Conservation (phyloP, 2,113 vertebrate genomes). For the Tricholaema leucomelas region DNA sequence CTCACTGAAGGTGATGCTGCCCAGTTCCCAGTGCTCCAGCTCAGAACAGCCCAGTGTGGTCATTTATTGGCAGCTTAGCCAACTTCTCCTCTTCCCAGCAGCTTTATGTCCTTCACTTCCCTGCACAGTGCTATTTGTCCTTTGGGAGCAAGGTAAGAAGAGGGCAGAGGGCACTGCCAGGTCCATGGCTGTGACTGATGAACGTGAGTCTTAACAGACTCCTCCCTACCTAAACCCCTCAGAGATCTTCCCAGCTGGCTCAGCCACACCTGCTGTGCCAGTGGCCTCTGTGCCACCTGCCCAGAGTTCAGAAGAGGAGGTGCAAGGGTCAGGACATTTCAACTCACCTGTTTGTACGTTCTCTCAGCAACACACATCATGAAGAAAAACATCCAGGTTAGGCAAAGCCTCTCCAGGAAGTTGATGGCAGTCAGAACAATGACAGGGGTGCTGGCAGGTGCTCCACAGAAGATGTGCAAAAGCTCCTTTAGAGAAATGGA, state of each 20-base stretch:
- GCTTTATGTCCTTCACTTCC: neutral
- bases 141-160: no score
- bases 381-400: slow-evolving; percentile 96
- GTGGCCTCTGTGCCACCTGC: neutral
- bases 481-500: slow-evolving; percentile 78
- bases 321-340: no score
- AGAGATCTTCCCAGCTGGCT: no score
- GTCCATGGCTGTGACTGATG: neutral
- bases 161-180: neutral
- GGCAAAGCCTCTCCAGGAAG: slow-evolving; percentile 87
- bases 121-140: no score
- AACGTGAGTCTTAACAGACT: neutral
- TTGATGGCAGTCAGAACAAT: slow-evolving; percentile 84
- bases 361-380: slow-evolving; percentile 99
- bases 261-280: neutral
- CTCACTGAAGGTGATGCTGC: neutral
- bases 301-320: neutral
- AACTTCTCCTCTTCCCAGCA: neutral
- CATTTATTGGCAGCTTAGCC: no score
- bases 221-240: neutral
- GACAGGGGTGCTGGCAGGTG: slow-evolving; percentile 60
- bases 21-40: neutral
- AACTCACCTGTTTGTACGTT: slow-evolving; percentile 93
- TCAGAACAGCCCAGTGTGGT: no score
- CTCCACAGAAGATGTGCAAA: slow-evolving; percentile 79